Conservation (phyloP, 2,888 invertebrate species). For the Disparrhopalites patrizii region DNA sequence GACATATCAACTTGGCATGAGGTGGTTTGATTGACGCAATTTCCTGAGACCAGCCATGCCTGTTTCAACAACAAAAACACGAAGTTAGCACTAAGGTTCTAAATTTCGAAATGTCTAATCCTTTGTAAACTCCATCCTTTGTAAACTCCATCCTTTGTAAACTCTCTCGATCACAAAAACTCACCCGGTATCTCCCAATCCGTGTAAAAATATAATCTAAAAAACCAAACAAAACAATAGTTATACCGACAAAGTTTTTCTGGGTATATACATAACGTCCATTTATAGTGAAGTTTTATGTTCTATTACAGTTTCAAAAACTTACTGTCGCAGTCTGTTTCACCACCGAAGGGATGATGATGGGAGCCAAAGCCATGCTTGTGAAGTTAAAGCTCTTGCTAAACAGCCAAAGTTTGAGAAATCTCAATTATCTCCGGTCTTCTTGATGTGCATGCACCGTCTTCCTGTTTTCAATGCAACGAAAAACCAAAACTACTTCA, state of each 20-base stretch:
- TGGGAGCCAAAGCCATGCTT: conserved; percentile 15
- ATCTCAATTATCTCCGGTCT: too few species aligned
- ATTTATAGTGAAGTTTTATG: not conserved
- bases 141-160: too few species aligned
- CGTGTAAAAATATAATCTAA: conserved; percentile 33
- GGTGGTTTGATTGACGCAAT: conserved; percentile 18
- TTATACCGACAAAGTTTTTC: not conserved
- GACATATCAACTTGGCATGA: conserved; percentile 24
- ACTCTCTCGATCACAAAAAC: too few species aligned
- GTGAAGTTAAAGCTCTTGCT: not conserved
- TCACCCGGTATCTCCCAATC: conserved; percentile 31
- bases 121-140: too few species aligned
- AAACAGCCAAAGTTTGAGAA: not conserved
- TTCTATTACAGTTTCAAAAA: too few species aligned
- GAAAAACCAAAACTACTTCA: too few species aligned
- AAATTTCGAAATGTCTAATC: not conserved
- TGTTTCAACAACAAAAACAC: not conserved
- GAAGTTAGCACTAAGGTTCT: not conserved
- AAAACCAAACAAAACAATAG: not conserved
- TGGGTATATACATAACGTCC: not conserved
- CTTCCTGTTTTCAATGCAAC: too few species aligned
- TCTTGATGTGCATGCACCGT: too few species aligned
- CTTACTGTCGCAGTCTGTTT: conserved; percentile 23
- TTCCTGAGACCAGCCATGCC: conserved; percentile 27
- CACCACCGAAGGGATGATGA: conserved; percentile 20